Conservation (phyloP, 2,888 invertebrate genomes). For the Drosophila histrio region DNA sequence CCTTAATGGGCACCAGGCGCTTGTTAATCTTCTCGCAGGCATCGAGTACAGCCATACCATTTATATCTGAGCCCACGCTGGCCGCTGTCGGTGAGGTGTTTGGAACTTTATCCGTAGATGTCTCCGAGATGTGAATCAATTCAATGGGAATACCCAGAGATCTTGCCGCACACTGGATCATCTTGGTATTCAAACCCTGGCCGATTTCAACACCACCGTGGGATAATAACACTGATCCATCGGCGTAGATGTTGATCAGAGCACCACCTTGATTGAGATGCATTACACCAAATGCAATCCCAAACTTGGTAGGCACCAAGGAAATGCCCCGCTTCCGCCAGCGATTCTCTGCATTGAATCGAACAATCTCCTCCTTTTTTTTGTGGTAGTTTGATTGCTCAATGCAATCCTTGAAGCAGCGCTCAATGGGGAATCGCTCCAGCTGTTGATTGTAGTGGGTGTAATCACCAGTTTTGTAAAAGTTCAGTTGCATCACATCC, state of each 20-base stretch:
- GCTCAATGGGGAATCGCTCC: constrained; percentile 88
- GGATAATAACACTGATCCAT: constrained; percentile 94
- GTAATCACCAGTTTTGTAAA: constrained; percentile 90
- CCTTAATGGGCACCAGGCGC: constrained; percentile 90
- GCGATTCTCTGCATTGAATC: constrained; percentile 91
- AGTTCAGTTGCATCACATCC: constrained; percentile 89
- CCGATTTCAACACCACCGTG: constrained; percentile 99
- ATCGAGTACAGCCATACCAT: constrained; percentile 94
- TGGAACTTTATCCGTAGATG: constrained; percentile 95
- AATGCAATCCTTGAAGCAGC: constrained; percentile 92
- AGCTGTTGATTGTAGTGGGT: constrained; percentile 92
- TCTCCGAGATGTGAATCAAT: constrained; percentile 92
- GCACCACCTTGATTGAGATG: constrained; percentile 95
- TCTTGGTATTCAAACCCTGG: constrained; percentile 97
- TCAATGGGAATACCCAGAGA: constrained; percentile 88
- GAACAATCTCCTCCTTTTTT: constrained; percentile 86
- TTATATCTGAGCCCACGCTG: constrained; percentile 94
- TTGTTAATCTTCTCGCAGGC: constrained; percentile 91
- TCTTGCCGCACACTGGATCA: constrained; percentile 95
- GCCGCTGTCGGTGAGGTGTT: constrained; percentile 96
- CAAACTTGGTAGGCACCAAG: constrained; percentile 93
- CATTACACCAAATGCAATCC: constrained; percentile 91
- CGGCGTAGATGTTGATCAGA: constrained; percentile 92
- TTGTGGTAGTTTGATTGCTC: constrained; percentile 87
- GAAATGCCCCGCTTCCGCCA: constrained; percentile 95